A percentile compares a stretch with the other conserved stretches of the same genome.
Conservation (phyloP, 2,888 invertebrate genomes). For the Hemistola chrysoprasaria region DNA sequence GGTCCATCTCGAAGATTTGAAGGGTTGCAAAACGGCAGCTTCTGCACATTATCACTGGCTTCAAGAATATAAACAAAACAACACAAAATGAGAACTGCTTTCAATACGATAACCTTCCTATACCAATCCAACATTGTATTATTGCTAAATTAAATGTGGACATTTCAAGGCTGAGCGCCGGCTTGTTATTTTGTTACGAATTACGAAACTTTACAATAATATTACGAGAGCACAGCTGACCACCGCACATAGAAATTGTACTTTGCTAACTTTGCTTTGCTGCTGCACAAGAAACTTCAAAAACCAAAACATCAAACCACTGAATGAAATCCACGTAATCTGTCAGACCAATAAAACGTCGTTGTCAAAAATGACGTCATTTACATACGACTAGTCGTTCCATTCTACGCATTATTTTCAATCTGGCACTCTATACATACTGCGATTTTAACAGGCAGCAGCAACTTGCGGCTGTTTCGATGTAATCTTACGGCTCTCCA, state of each 20-base stretch:
- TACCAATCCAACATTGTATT: conserved; percentile 75
- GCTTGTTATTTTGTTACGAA: conserved; percentile 39
- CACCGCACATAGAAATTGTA: too few species aligned
- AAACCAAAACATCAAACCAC: conserved; percentile 10
- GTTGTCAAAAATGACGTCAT: conserved; percentile 14
- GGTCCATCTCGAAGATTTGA: conserved; percentile 51
- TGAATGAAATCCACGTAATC: conserved; percentile 44
- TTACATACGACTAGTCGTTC: conserved; percentile 12
- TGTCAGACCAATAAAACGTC: conserved; percentile 25
- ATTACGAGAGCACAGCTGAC: conserved; percentile 40
- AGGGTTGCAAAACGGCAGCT: conserved; percentile 75
- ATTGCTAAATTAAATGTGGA: conserved; percentile 61
- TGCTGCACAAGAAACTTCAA: too few species aligned
- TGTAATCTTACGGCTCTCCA: too few species aligned
- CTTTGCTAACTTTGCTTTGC: conserved; percentile 22
- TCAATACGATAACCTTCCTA: conserved; percentile 68
- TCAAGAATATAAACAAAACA: conserved; percentile 60
- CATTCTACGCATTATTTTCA: neutral
- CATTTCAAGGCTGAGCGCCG: conserved; percentile 58
- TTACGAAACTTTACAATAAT: conserved; percentile 54
- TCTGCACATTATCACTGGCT: conserved; percentile 66
- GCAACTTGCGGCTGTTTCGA: too few species aligned
- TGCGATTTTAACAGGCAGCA: too few species aligned
- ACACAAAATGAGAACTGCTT: conserved; percentile 59
- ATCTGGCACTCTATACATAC: too few species aligned